Conservation (phyloP, 2,113 vertebrate genomes). For the Osmerus eperlanus region DNA sequence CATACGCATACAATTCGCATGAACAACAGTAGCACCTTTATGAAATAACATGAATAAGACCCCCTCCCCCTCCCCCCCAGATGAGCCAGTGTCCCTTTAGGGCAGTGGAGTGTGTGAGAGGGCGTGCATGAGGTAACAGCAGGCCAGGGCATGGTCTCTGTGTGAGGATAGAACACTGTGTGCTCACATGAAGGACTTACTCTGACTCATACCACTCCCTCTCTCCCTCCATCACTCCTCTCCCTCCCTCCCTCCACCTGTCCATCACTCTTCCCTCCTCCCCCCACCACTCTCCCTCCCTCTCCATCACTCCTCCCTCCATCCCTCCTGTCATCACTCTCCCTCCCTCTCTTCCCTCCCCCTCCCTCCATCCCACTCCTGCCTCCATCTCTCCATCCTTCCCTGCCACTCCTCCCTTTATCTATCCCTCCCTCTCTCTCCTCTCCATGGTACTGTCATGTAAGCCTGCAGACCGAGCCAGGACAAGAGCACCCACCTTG, state of each 20-base stretch:
- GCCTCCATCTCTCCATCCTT: not conserved
- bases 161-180: conserved; percentile 44
- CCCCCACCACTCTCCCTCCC: not conserved
- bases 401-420: not conserved
- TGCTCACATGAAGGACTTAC: conserved; percentile 27
- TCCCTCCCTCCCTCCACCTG: not conserved
- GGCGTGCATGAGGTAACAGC: conserved; percentile 31
- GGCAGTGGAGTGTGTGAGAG: conserved; percentile 9
- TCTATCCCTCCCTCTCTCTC: not conserved
- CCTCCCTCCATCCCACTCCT: not conserved
- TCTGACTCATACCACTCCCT: conserved; percentile 39
- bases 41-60: not conserved
- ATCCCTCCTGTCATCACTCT: not conserved
- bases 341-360: not conserved
- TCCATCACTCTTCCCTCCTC: not conserved
- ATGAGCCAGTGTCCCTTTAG: not conserved
- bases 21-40: no score
- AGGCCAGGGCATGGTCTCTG: conserved; percentile 29
- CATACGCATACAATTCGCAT: no score
- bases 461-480: not conserved
- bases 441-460: conserved; percentile 11
- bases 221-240: not conserved
- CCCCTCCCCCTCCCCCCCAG: no score
- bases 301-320: not conserved
- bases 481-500: conserved; percentile 80